A percentile compares a stretch with the other conserved stretches of the same genome.
Conservation (phyloP, 2,888 invertebrate genomes). For the Atrina japonica region DNA sequence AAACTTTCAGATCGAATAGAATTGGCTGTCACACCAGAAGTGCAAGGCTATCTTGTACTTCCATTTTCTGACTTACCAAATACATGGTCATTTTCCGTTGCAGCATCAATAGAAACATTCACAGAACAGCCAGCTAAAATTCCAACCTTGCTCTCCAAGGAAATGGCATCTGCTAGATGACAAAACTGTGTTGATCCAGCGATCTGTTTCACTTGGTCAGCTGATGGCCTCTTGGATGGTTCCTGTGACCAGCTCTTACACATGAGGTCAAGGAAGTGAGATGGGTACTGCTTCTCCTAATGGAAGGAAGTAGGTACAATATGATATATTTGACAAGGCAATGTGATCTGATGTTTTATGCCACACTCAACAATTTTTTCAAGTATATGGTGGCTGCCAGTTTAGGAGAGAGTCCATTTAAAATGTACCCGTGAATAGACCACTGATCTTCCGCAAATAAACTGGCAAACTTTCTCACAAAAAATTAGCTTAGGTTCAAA, state of each 20-base stretch:
- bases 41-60: too few species aligned
- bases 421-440: too few species aligned
- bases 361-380: too few species aligned
- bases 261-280: constrained; percentile 95
- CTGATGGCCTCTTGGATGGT: constrained; percentile 91
- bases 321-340: too few species aligned
- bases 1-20: too few species aligned
- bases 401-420: background rate
- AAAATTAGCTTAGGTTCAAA: too few species aligned
- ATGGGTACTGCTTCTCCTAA: constrained; percentile 80
- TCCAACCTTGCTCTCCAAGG: constrained; percentile 83
- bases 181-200: constrained; percentile 95
- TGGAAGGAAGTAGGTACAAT: constrained; percentile 7
- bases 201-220: constrained; percentile 93
- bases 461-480: too few species aligned
- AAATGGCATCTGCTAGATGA: constrained; percentile 90
- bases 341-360: too few species aligned
- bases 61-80: background rate
- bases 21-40: too few species aligned
- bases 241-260: constrained; percentile 96
- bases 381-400: background rate
- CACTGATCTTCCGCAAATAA: too few species aligned
- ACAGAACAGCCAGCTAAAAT: constrained; percentile 60
- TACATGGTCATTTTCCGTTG: constrained; percentile 1
- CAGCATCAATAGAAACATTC: constrained; percentile 32